A percentile compares a stretch with the other conserved stretches of the same genome.
Evolutionary conservation across 2,797 vertebrate species (phyloP).

Genomic region (Emys orbicularis): DNA sequence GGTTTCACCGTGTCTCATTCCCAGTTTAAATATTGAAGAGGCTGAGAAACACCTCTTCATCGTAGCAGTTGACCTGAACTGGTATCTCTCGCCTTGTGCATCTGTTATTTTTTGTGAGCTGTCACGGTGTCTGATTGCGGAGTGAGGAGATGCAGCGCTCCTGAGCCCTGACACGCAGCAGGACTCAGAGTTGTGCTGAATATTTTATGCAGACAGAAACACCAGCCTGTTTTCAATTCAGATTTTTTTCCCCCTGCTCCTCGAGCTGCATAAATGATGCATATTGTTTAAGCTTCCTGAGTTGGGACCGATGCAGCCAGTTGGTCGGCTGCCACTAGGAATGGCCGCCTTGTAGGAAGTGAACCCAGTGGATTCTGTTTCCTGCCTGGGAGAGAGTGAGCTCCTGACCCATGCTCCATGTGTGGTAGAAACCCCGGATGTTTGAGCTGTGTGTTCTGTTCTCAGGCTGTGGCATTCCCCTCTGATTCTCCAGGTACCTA

Average conservation of each 20-base stretch:
- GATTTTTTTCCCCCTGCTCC: constrained; percentile 28
- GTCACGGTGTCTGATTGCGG: not conserved
- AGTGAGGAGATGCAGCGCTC: not conserved
- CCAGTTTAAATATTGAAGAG: constrained; percentile 30
- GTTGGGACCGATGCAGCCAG: not conserved
- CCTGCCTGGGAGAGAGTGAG: not conserved
- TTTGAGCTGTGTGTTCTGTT: not conserved
- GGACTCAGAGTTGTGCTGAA: constrained; percentile 57
- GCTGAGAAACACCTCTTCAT: not conserved
- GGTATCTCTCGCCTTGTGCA: not conserved
- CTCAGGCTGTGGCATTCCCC: not conserved
- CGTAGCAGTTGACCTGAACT: constrained; percentile 10
- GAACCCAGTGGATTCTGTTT: not conserved
- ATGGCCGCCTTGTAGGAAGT: not conserved
- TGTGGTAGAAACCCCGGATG: not conserved
- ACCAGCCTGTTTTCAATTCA: constrained; percentile 34
- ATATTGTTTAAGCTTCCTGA: constrained; percentile 51
- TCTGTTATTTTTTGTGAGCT: constrained; percentile 21
- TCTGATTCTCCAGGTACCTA: not conserved
- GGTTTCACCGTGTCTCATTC: not conserved
- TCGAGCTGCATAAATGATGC: constrained; percentile 68
- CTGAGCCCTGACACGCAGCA: constrained; percentile 42
- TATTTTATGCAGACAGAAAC: constrained; percentile 72
- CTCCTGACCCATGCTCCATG: not conserved
- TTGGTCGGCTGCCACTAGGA: not conserved